Evolutionary conservation across 2,797 vertebrate species (phyloP).

Genomic region (Enteromius viviparus): DNA sequence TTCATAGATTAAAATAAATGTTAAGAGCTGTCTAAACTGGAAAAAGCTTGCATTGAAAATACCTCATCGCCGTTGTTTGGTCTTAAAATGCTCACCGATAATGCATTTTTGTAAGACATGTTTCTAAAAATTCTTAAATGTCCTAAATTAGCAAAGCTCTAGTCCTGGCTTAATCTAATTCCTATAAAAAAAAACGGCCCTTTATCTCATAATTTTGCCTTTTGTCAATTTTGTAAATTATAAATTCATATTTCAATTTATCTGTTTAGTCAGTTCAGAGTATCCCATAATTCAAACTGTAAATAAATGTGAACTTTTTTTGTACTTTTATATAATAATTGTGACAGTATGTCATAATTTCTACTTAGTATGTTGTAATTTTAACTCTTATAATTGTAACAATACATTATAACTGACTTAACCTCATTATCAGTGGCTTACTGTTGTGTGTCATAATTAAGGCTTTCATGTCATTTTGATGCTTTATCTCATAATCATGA

Average conservation of each 20-base stretch:
- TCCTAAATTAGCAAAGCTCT: too few species aligned
- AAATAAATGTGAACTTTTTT: neutral
- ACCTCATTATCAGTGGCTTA: too few species aligned
- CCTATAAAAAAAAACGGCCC: too few species aligned
- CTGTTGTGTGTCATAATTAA: too few species aligned
- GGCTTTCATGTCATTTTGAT: neutral
- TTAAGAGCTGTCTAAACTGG: too few species aligned
- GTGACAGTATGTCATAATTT: neutral
- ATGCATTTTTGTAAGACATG: too few species aligned
- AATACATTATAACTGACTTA: neutral
- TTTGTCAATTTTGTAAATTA: neutral
- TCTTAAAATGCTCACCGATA: too few species aligned
- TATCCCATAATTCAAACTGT: neutral
- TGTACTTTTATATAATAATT: neutral
- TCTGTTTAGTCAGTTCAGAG: neutral
- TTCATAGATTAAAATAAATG: too few species aligned
- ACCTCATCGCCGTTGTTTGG: too few species aligned
- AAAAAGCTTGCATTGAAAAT: too few species aligned
- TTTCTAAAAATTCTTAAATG: too few species aligned
- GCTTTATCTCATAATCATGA: neutral
- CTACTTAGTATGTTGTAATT: neutral
- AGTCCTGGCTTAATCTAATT: too few species aligned
- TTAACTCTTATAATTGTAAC: neutral
- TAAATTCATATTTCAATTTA: neutral
- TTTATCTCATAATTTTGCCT: neutral